A percentile compares a stretch with the other conserved stretches of the same genome.
Conservation (phyloP, 2,797 vertebrate genomes). For the Coreius guichenoti region DNA sequence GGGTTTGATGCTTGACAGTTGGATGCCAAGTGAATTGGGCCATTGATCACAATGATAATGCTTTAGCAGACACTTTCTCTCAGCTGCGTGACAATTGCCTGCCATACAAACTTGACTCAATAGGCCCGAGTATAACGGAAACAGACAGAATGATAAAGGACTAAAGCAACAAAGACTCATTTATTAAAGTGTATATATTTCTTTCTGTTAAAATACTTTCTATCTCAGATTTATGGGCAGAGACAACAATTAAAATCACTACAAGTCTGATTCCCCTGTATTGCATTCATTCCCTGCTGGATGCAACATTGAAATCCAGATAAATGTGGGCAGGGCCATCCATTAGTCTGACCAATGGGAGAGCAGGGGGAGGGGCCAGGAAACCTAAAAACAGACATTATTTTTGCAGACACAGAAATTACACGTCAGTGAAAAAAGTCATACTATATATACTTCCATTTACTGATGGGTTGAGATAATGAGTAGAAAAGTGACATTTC, state of each 20-base stretch:
- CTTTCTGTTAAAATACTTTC: not conserved
- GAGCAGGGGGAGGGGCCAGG: not conserved
- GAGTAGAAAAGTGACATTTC: conserved; percentile 9
- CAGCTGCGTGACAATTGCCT: conserved; percentile 24
- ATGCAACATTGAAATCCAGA: not conserved
- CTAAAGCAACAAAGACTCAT: not conserved
- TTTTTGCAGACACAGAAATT: not conserved
- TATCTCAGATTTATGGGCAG: not conserved
- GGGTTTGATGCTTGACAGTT: conserved; percentile 27
- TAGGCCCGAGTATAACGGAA: not conserved
- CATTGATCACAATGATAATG: conserved; percentile 45
- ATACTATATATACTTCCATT: conserved; percentile 5
- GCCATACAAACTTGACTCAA: conserved; percentile 25
- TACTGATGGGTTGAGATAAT: not conserved
- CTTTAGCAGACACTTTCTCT: conserved; percentile 44
- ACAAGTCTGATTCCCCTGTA: not conserved
- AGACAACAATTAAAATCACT: not conserved
- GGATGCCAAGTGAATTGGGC: conserved; percentile 30
- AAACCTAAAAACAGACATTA: not conserved
- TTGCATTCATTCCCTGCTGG: not conserved
- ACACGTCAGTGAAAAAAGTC: not conserved
- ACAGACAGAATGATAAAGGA: conserved; percentile 23
- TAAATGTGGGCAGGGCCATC: not conserved
- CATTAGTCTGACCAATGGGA: not conserved
- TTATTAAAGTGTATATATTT: conserved; percentile 16